Conservation (phyloP, 1,140 invertebrate genomes). For the Nymphalis io region DNA sequence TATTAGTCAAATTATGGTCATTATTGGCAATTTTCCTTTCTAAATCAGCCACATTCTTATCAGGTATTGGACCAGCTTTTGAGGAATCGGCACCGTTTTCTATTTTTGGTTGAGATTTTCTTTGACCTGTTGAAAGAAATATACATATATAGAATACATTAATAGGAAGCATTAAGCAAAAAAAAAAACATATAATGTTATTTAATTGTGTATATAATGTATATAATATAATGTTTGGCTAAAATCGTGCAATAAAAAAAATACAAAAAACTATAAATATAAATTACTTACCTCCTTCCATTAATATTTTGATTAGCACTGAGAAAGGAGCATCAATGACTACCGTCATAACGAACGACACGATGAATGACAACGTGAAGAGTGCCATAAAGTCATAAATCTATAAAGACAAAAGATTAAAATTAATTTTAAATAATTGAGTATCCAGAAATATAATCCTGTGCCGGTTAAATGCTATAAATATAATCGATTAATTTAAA, state of each 20-base stretch:
- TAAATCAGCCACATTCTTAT: background rate
- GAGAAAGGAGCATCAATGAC: constrained; percentile 54
- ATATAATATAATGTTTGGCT: background rate
- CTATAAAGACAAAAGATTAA: constrained; percentile 40
- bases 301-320: constrained; percentile 46
- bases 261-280: background rate
- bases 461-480: too few species aligned
- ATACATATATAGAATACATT: too few species aligned
- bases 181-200: too few species aligned
- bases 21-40: constrained; percentile 13
- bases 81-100: constrained; percentile 3
- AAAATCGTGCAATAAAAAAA: too few species aligned
- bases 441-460: too few species aligned
- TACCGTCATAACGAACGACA: constrained; percentile 46
- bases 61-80: constrained; percentile 8
- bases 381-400: constrained; percentile 48
- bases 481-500: too few species aligned
- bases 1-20: constrained; percentile 7
- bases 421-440: background rate
- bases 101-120: background rate
- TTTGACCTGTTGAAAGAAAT: constrained; percentile 23
- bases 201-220: too few species aligned
- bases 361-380: constrained; percentile 36
- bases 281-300: constrained; percentile 43
- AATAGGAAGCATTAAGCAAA: too few species aligned